phyloP scores from a whole-genome alignment of 2,797 vertebrate species.

The Falco naumanni region DNA sequence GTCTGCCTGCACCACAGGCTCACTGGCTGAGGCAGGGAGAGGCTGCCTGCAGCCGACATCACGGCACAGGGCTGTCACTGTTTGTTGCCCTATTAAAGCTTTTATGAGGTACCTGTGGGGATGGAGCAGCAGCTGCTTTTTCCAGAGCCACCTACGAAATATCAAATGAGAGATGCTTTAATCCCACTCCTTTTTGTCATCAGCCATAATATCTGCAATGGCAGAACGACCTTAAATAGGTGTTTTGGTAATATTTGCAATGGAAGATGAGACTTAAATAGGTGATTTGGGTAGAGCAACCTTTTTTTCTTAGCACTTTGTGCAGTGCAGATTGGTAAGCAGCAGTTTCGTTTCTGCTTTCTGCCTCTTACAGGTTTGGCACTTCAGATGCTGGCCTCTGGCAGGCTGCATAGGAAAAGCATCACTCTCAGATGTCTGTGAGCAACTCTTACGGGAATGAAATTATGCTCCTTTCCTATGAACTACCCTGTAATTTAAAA shows the following conservation, averaged over 20 bases:
- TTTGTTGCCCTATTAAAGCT: not conserved
- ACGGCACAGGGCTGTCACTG: not conserved
- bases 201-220: not conserved
- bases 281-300: not conserved
- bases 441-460: not conserved
- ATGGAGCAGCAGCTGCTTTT: not conserved
- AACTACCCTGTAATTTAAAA: not conserved
- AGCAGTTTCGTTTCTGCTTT: conserved; percentile 24
- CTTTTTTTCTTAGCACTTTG: not conserved
- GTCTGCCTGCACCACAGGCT: not conserved
- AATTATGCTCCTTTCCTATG: not conserved
- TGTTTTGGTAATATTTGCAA: not conserved
- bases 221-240: not conserved
- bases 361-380: not conserved
- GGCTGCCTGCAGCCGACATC: not conserved
- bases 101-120: not conserved
- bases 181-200: not conserved
- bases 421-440: not conserved
- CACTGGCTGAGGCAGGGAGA: not conserved
- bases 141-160: not conserved
- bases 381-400: not conserved
- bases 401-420: not conserved
- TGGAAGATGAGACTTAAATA: not conserved
- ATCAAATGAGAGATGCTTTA: not conserved
- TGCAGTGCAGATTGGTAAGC: not conserved